phyloP scores from a whole-genome alignment of 2,113 vertebrate species.

The Trematomus loennbergii region DNA sequence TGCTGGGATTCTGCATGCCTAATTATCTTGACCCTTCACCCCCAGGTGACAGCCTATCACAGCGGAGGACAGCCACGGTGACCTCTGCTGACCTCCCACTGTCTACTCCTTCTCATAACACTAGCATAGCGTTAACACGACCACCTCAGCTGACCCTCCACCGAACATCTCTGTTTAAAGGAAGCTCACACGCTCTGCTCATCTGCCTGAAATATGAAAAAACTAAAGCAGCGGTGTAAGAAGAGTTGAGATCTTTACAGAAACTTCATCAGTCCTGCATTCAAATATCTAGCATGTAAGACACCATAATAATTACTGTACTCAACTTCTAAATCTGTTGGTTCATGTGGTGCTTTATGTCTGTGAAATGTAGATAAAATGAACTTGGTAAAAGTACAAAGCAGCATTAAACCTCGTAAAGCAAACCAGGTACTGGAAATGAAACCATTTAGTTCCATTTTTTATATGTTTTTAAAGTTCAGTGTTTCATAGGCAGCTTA shows the following conservation, averaged over 20 bases:
- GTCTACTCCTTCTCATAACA: slow-evolving; percentile 80
- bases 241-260: slow-evolving; percentile 17
- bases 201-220: slow-evolving; percentile 30
- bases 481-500: background rate
- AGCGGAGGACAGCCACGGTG: slow-evolving; percentile 79
- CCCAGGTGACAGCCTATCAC: slow-evolving; percentile 83
- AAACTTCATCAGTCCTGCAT: background rate
- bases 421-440: background rate
- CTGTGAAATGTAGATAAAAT: background rate
- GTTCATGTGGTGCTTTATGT: background rate
- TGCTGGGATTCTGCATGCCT: slow-evolving; percentile 73
- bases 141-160: slow-evolving; percentile 59
- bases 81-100: slow-evolving; percentile 77
- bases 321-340: background rate
- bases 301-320: background rate
- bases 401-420: background rate
- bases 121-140: slow-evolving; percentile 77
- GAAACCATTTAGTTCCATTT: background rate
- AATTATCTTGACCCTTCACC: slow-evolving; percentile 79
- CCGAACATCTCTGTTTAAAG: slow-evolving; percentile 36
- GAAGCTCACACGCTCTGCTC: slow-evolving; percentile 31
- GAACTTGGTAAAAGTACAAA: background rate
- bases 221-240: background rate
- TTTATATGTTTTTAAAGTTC: background rate
- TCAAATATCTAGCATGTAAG: background rate